Conservation (phyloP, 2,888 invertebrate genomes). For the Kryphioiulus occultus region DNA sequence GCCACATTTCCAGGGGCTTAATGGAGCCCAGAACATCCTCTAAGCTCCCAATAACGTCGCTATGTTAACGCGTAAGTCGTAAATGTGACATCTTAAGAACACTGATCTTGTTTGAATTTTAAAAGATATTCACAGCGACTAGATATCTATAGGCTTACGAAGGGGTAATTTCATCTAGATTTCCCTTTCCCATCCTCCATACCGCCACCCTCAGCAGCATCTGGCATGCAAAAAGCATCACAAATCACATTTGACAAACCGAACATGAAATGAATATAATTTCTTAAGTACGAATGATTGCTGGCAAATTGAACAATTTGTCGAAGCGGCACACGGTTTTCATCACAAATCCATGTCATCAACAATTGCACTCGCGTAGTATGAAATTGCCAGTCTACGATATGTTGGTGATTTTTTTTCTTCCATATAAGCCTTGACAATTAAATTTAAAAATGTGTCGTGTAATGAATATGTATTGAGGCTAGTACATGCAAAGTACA, state of each 20-base stretch:
- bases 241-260: slow-evolving; percentile 39
- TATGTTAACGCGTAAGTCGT: slow-evolving; percentile 44
- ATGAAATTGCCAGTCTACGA: not conserved
- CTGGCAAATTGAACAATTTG: slow-evolving; percentile 34
- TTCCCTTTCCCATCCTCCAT: not conserved
- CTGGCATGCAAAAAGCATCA: slow-evolving; percentile 35
- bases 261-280: slow-evolving; percentile 39
- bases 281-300: slow-evolving; percentile 39
- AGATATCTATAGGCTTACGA: slow-evolving; percentile 1
- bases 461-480: not conserved
- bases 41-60: slow-evolving; percentile 46
- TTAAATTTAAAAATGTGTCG: too few species aligned
- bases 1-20: slow-evolving; percentile 42
- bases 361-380: not conserved
- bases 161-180: slow-evolving; percentile 1
- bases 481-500: not conserved
- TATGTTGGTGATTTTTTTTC: too few species aligned
- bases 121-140: slow-evolving; percentile 42
- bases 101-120: slow-evolving; percentile 49
- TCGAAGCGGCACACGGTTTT: slow-evolving; percentile 22
- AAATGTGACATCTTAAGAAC: slow-evolving; percentile 46
- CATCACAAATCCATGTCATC: not conserved
- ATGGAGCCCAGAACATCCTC: slow-evolving; percentile 18
- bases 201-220: not conserved
- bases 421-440: too few species aligned